Evolutionary conservation across 2,113 vertebrate genomes (phyloP).

Genomic region (Pterocles orientalis): DNA sequence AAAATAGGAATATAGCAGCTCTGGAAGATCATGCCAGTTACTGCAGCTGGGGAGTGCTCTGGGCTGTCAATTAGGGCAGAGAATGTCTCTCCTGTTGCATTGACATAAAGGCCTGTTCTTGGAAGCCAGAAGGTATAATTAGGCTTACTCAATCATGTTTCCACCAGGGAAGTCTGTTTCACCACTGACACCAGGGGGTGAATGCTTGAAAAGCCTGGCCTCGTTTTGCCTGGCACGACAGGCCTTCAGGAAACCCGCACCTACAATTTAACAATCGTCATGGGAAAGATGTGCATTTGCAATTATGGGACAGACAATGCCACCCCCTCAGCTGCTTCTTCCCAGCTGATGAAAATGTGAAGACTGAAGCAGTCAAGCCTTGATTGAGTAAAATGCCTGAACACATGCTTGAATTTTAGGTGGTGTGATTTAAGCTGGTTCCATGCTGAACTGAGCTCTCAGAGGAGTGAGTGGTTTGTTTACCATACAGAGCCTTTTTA

Average conservation of each 20-base stretch:
- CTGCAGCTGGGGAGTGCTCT: neutral
- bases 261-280: neutral
- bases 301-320: neutral
- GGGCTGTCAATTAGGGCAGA: neutral
- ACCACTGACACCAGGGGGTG: neutral
- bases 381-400: neutral
- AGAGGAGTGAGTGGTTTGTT: neutral
- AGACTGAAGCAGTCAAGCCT: neutral
- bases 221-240: neutral
- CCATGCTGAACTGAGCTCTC: neutral
- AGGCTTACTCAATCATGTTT: conserved; percentile 5
- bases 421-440: neutral
- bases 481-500: neutral
- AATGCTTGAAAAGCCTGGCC: conserved; percentile 23
- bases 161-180: neutral
- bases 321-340: neutral
- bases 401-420: neutral
- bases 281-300: neutral
- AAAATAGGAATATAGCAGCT: neutral
- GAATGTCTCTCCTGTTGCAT: neutral
- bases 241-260: neutral
- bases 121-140: conserved; percentile 37
- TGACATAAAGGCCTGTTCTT: neutral
- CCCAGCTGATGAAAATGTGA: neutral
- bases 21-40: accelerated